Evolutionary conservation across 1,140 invertebrate genomes (phyloP), one percentile per base, ranked within the genome.

Genomic region (Drosophila leontia): DNA sequence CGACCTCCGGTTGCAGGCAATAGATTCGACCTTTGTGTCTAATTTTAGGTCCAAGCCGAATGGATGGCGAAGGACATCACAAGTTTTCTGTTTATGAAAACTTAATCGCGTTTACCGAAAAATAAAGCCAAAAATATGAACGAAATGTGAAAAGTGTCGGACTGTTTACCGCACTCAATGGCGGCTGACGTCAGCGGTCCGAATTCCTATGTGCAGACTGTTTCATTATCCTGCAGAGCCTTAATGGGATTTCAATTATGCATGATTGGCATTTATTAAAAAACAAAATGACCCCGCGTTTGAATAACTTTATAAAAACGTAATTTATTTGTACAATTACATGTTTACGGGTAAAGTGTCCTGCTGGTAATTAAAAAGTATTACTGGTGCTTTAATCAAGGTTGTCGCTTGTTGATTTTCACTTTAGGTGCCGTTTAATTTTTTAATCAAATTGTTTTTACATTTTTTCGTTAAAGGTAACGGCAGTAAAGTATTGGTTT

Each of bases 41-140:
- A 69, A 68, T 69, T 69, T 68, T 68, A 44, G 62, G 44, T 29
- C n/a, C 65, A 53, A 8, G 19, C n/a, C 29, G 19, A 53, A 53
- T 50, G 63, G 62, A 42, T 53, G 65, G 37, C n/a, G 45, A 55
- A 68, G 67, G 63, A 26, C 48, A 17, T 32, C 15, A 13, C 34
- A 56, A n/a, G 12, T 35, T 51, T 42, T 34, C 23, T 41, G 67
- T 29, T 53, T 68, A 69, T 69, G 67, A 69, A 69, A 69, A 69
- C 37, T 69, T 69, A 68, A 69, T 69, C 67, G 47, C n/a, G 19
- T 9, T 68, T 32, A 23, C 37, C 32, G 15, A 42, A 68, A 42
- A 61, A 61, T 56, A 56, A 39, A 26, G 35, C 35, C 53, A 55
- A 56, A 61, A 19, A 26, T 7, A 35, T 12, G 19, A 34, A 23